These are phyloP conservation scores for Campoletis sonorensis DNA, from an alignment of 1,140 invertebrate species.

Conservation along the genomic window DNA sequence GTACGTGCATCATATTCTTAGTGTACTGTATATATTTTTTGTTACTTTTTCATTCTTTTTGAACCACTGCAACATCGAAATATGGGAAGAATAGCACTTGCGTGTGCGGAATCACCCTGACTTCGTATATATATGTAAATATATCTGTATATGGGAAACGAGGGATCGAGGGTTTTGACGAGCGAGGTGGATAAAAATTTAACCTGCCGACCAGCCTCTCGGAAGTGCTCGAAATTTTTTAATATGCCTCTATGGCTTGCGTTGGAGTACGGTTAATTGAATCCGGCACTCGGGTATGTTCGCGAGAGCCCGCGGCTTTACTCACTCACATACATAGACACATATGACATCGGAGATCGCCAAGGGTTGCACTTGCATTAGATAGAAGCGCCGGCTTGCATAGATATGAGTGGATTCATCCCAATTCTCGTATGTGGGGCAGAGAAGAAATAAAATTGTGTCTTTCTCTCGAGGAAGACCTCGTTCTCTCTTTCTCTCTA, in stretches of 20 bases:
- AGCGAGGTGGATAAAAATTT: slow-evolving; percentile 40
- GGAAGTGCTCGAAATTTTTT: slow-evolving; percentile 37
- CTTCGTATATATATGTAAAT: background rate
- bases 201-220: slow-evolving; percentile 30
- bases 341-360: background rate
- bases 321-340: background rate
- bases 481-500: background rate
- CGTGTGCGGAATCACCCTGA: background rate
- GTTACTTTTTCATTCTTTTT: background rate
- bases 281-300: slow-evolving; percentile 20
- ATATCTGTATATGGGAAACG: no score
- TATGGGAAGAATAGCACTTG: background rate
- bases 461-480: background rate
- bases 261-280: slow-evolving; percentile 37
- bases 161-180: slow-evolving; percentile 23
- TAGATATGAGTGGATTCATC: background rate
- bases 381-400: background rate
- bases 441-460: slow-evolving; percentile 34
- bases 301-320: background rate
- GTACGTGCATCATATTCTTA: background rate
- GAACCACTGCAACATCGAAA: background rate
- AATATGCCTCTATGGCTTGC: background rate
- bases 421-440: slow-evolving; percentile 10
- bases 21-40: background rate
- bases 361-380: background rate